Evolutionary conservation across 2,888 invertebrate genomes (phyloP).

Genomic region (Brachylomia viminalis): DNA sequence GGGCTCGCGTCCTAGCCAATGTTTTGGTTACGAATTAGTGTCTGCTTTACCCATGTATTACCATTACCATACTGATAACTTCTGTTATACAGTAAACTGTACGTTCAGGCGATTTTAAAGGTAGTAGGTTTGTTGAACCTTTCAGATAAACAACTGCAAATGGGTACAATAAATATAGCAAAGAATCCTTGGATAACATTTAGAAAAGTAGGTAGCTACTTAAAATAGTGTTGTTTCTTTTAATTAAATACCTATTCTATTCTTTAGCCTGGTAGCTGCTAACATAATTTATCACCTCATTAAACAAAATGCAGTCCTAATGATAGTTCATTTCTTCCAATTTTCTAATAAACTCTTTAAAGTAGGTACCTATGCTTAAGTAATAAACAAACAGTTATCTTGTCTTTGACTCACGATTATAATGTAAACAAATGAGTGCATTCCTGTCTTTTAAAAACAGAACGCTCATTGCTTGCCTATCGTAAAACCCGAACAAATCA

Average conservation of each 20-base stretch:
- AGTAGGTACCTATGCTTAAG: conserved; percentile 12
- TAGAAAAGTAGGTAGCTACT: no score
- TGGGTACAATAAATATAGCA: neutral
- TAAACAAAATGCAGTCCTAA: neutral
- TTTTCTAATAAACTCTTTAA: conserved; percentile 41
- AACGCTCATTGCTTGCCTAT: conserved; percentile 69
- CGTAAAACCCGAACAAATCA: conserved; percentile 69
- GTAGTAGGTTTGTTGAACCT: conserved; percentile 4
- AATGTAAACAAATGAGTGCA: conserved; percentile 67
- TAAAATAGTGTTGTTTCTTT: no score
- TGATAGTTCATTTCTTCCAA: conserved; percentile 14
- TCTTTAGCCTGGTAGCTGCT: neutral
- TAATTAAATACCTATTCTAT: neutral
- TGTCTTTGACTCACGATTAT: conserved; percentile 53
- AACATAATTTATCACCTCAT: neutral
- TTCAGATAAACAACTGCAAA: neutral
- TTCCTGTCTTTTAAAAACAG: conserved; percentile 60
- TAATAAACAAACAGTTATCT: conserved; percentile 62
- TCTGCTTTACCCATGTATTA: conserved; percentile 5
- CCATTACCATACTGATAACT: neutral
- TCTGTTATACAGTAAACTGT: neutral
- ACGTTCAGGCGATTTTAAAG: neutral
- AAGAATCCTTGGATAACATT: neutral
- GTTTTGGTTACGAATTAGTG: conserved; percentile 55
- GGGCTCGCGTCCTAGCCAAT: conserved; percentile 64